phyloP scores from a whole-genome alignment of 2,888 invertebrate genomes.

The Ornithoptera priamus region DNA sequence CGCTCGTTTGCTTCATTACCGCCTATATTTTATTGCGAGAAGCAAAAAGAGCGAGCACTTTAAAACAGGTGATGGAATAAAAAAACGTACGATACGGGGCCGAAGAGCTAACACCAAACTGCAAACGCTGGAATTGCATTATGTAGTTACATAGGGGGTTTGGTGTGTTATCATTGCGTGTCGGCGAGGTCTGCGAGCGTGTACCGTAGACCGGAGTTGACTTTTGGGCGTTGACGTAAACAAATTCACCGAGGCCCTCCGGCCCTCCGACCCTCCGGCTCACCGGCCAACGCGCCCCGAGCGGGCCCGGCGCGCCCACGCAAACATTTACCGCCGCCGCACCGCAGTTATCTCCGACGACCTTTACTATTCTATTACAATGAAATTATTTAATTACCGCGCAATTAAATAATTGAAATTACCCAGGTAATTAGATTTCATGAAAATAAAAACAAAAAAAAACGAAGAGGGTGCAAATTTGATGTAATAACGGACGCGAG shows the following conservation, averaged over 20 bases:
- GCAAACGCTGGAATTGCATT: conserved; percentile 65
- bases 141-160: conserved; percentile 56
- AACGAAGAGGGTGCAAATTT: too few species aligned
- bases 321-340: too few species aligned
- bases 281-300: too few species aligned
- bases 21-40: conserved; percentile 59
- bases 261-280: too few species aligned
- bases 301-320: too few species aligned
- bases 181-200: conserved; percentile 5
- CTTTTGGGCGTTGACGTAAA: conserved; percentile 17
- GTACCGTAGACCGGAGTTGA: conserved; percentile 1
- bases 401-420: too few species aligned
- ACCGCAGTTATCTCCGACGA: too few species aligned
- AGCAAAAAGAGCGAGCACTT: conserved; percentile 57
- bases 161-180: conserved; percentile 47
- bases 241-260: conserved; percentile 1
- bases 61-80: conserved; percentile 63
- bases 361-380: too few species aligned
- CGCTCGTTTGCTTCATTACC: conserved; percentile 67
- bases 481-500: too few species aligned
- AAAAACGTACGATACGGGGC: conserved; percentile 57
- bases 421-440: too few species aligned
- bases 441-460: too few species aligned
- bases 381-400: too few species aligned
- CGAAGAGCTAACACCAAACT: conserved; percentile 59